Evolutionary conservation across 1,140 invertebrate genomes (phyloP).

Genomic region (Drosophila funebris): DNA sequence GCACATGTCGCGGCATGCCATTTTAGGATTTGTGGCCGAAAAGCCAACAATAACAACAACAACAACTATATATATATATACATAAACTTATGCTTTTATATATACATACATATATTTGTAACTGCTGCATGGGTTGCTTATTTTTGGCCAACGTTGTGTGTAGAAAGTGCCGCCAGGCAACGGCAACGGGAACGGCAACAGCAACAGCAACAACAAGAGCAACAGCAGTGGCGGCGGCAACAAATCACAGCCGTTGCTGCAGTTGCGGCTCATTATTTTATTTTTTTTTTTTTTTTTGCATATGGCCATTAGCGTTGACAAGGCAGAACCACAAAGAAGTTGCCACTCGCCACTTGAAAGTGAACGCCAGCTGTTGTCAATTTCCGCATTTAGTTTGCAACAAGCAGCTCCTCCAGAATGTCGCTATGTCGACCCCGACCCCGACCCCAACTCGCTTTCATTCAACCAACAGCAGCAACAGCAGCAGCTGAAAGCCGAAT

Average conservation of each 20-base stretch:
- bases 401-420: conserved; percentile 42
- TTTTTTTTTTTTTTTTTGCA: conserved; percentile 69
- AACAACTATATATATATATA: conserved; percentile 17
- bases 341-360: conserved; percentile 62
- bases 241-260: conserved; percentile 55
- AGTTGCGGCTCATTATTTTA: conserved; percentile 71
- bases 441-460: conserved; percentile 60
- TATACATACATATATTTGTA: conserved; percentile 23
- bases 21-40: conserved; percentile 77
- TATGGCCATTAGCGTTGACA: conserved; percentile 78
- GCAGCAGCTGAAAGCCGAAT: background rate
- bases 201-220: conserved; percentile 36
- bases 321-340: conserved; percentile 77
- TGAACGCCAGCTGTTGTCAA: conserved; percentile 72
- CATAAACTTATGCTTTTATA: conserved; percentile 15
- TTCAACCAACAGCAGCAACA: conserved; percentile 21
- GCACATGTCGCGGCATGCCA: conserved; percentile 78
- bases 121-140: conserved; percentile 73
- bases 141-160: conserved; percentile 69
- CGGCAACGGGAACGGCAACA: conserved; percentile 14
- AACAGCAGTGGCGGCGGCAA: conserved; percentile 47
- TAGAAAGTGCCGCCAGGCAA: conserved; percentile 69
- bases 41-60: conserved; percentile 26
- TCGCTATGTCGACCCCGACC: conserved; percentile 36
- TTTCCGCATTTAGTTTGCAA: conserved; percentile 62